Base-by-base conservation (phyloP, 2,113 vertebrate species). In the Megaptera novaeangliae region DNA sequence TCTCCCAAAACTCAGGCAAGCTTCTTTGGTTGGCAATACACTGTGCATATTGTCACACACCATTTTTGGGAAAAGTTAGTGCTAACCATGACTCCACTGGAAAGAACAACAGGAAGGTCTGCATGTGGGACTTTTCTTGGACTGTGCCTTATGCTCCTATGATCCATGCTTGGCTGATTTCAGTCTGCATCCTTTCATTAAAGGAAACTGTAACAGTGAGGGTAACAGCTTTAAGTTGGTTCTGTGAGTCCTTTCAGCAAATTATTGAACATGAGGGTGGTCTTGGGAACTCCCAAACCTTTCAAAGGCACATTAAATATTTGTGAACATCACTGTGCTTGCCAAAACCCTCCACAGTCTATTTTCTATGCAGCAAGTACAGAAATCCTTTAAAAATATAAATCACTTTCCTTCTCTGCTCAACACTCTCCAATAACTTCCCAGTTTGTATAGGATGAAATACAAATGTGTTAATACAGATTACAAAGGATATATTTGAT, bases 391-490 rank as follows among this genome's bases (percentile, higher is more conserved):
- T 71, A 44, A 85, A 49, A 84, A 44, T 64, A 3, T 86, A 61
- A 69, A 36, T 77, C 39, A 96, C 75, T 41, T 95, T 96, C 83
- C 55, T 66, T 91, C 55, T 80, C 34, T 77, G 29, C 17, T 81
- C 34, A 88, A 85, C 96, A 44, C 3, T 59, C 36, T 80, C 66
- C 39, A 80, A 49, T 59, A 15, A 96, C 36, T 95, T 92, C 27
- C 31, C 25, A 49, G 52, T 34, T 93, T 80, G 55, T 49, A 66
- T 36, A 59, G 13, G 31, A 84, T 91, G 11, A 85, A 91, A 57
- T 75, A n/a, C 11, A 59, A 84, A 91, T 46, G 27, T 78, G n/a
- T 91, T 88, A 74, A 44, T n/a, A 36, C 34, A 27, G 61, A 86
- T 89, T 81, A 84, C 1, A 64, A 95, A 89, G 39, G 3, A 77